A percentile compares a stretch with the other conserved stretches of the same genome.
Evolutionary conservation across 1,140 invertebrate species (phyloP).

Genomic region (Tetragnatha versicolor): DNA sequence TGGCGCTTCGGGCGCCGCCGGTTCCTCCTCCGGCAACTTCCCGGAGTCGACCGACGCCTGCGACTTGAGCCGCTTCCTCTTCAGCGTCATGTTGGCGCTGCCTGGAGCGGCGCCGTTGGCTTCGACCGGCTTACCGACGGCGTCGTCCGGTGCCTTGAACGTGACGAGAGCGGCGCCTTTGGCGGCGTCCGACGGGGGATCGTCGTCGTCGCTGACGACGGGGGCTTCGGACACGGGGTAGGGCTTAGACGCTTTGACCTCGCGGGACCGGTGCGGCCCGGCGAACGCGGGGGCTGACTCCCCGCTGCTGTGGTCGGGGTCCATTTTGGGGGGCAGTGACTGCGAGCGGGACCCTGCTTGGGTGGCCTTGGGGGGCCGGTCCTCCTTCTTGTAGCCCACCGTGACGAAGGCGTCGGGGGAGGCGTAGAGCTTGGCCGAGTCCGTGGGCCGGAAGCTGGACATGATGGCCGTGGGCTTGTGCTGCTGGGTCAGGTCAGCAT

Average conservation of each 20-base stretch:
- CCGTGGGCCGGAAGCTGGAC: slow-evolving; percentile 82
- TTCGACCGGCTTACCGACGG: not conserved
- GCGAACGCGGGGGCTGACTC: slow-evolving; percentile 41
- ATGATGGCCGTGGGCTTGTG: slow-evolving; percentile 65
- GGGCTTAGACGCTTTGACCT: slow-evolving; percentile 3
- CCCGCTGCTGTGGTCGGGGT: slow-evolving; percentile 46
- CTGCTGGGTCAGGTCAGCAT: slow-evolving; percentile 43
- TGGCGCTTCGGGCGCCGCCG: not conserved
- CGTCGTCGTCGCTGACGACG: slow-evolving; percentile 55
- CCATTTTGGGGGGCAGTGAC: slow-evolving; percentile 59
- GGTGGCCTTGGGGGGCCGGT: slow-evolving; percentile 36
- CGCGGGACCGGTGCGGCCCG: slow-evolving; percentile 32
- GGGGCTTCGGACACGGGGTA: slow-evolving; percentile 20
- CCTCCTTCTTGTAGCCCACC: slow-evolving; percentile 71
- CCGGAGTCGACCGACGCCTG: slow-evolving; percentile 44
- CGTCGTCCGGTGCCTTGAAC: slow-evolving; percentile 15
- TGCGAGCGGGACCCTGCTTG: slow-evolving; percentile 63
- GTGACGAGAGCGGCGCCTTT: slow-evolving; percentile 22
- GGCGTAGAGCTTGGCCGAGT: slow-evolving; percentile 85
- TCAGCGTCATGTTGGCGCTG: slow-evolving; percentile 18
- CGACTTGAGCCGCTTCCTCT: slow-evolving; percentile 25
- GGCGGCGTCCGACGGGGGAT: slow-evolving; percentile 22
- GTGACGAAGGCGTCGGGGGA: slow-evolving; percentile 83
- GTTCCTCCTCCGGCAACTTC: not conserved
- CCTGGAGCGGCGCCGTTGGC: not conserved